Base-by-base conservation (phyloP, 2,797 vertebrate genomes). In the Enteromius fasciolatus region DNA sequence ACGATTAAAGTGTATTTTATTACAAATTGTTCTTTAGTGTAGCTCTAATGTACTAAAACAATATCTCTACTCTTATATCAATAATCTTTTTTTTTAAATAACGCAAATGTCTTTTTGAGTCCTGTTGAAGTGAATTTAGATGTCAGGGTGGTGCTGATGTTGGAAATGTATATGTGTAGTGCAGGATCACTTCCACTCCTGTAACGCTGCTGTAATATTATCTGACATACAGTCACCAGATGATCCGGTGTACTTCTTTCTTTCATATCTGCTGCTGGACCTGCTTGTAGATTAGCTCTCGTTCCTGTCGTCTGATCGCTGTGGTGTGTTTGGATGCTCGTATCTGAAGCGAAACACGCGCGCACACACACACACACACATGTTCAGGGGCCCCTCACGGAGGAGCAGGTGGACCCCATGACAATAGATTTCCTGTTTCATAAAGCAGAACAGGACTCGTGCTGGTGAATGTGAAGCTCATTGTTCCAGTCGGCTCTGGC, bases 371-470 rank as follows among this genome's bases (percentile, higher is more conserved):
- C 54, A 64, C 41, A 48, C 59, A 50, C 10, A 23, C 14, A 2
- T 0, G 3, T 1, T n/a, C 59, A 77, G 63, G 31, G 48, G 70
- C 70, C 70, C 70, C 70, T 73, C 28, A 0, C 14, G 1, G 36
- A 41, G 64, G 23, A 70, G 15, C 14, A 8, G 0, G 9, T n/a
- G 20, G 61, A 63, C 76, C 61, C 61, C 7, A 23, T 66, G 20
- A 8, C 48, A 68, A 9, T 5, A 69, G 33, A 41, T 69, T 69
- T 69, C 64, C 77, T 69, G 77, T 79, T 79, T 69, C 50, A 20
- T 79, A 79, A 79, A 69, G 64, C 64, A 79, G 77, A 79, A 69
- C 31, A 39, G 14, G 33, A 14, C n/a, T 63, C 59, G 1, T 15
- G 59, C 59, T 61, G 5, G 5, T 28, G 59, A 17, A 64, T 63